A percentile compares a stretch with the other conserved stretches of the same genome.
These are phyloP conservation scores for Busseola fusca DNA, from an alignment of 2,888 invertebrate species.

Conservation along the genomic window DNA sequence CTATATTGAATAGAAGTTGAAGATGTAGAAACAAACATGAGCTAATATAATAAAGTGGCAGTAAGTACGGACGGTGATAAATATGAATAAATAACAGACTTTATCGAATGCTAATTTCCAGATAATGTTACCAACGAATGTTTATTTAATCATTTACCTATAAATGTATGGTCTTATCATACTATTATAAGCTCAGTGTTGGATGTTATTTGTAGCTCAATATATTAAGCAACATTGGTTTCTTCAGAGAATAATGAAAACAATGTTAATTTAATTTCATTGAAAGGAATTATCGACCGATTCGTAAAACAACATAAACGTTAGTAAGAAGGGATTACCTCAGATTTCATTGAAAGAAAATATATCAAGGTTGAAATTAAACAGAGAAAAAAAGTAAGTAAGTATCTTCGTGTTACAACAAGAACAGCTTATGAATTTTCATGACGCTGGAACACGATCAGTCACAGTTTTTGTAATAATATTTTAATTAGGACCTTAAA, in stretches of 20 bases:
- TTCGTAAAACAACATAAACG: neutral
- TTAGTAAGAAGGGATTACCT: conserved; percentile 9
- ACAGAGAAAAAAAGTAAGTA: neutral
- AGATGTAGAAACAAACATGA: neutral
- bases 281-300: neutral
- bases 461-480: neutral
- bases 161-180: neutral
- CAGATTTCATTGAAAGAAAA: neutral
- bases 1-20: conserved; percentile 64
- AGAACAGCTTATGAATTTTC: conserved; percentile 15
- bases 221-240: neutral
- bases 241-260: neutral
- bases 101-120: neutral
- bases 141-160: conserved; percentile 6
- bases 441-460: conserved; percentile 3
- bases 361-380: neutral
- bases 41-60: neutral
- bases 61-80: neutral
- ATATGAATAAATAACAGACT: neutral
- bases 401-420: conserved; percentile 24
- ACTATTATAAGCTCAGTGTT: neutral
- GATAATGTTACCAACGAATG: no score
- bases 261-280: neutral
- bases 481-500: neutral
- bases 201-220: neutral